Conservation (phyloP, 2,113 vertebrate species). For the Cephalopholis sonnerati region DNA sequence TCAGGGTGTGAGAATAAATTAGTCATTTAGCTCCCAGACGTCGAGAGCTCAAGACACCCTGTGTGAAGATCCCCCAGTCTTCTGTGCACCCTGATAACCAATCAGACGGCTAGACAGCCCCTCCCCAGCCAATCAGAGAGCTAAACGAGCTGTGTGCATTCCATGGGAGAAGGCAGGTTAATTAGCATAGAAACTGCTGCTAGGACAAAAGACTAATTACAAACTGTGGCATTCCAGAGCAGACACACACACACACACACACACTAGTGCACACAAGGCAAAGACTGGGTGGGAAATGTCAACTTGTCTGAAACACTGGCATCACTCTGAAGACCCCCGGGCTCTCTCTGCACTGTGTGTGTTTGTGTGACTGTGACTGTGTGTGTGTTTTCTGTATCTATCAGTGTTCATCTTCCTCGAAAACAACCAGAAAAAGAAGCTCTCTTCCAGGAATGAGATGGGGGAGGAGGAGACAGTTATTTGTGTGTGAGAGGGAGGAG, state of each 20-base stretch:
- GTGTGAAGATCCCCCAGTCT: not conserved
- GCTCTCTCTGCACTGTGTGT: slow-evolving; percentile 48
- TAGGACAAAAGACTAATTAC: slow-evolving; percentile 71
- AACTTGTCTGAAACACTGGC: slow-evolving; percentile 75
- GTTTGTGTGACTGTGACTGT: slow-evolving; percentile 16
- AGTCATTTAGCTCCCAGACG: slow-evolving; percentile 42
- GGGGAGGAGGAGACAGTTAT: slow-evolving; percentile 3
- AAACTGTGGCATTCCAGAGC: slow-evolving; percentile 52
- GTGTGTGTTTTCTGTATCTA: slow-evolving; percentile 35
- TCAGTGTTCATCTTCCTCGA: slow-evolving; percentile 30
- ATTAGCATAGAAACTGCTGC: slow-evolving; percentile 68
- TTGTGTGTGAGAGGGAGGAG: slow-evolving; percentile 22
- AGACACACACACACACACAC: not conserved
- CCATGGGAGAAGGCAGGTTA: slow-evolving; percentile 54
- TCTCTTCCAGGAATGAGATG: slow-evolving; percentile 52
- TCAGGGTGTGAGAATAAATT: slow-evolving; percentile 53
- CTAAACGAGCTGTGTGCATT: slow-evolving; percentile 47
- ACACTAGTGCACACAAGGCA: slow-evolving; percentile 46
- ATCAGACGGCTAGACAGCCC: slow-evolving; percentile 2
- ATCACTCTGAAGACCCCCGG: slow-evolving; percentile 65
- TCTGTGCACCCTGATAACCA: slow-evolving; percentile 27
- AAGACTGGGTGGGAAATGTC: slow-evolving; percentile 71
- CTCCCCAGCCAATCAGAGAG: slow-evolving; percentile 38
- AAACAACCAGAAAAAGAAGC: slow-evolving; percentile 38
- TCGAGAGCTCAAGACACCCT: slow-evolving; percentile 15